Conservation (phyloP, 2,113 vertebrate species). For the Aix galericulata region DNA sequence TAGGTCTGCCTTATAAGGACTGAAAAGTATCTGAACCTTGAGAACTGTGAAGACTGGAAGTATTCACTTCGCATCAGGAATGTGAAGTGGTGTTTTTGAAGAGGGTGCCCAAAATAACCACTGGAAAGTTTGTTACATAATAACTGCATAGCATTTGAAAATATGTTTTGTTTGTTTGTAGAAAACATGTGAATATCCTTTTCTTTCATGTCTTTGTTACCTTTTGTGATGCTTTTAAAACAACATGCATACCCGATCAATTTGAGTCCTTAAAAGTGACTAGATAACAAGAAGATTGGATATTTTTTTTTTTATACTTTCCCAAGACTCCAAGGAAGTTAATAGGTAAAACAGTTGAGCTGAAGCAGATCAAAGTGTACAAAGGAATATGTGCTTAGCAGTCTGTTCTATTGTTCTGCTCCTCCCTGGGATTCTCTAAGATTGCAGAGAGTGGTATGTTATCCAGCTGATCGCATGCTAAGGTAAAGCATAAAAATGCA, state of each 20-base stretch:
- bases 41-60: constrained; percentile 14
- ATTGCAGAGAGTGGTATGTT: not conserved
- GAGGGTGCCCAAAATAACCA: not conserved
- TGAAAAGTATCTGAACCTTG: not conserved
- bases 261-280: not conserved
- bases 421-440: not conserved
- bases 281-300: not conserved
- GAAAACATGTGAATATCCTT: not conserved
- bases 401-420: not conserved
- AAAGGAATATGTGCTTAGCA: not conserved
- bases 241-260: not conserved
- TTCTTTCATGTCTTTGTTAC: not conserved
- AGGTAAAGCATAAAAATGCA: not conserved
- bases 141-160: not conserved
- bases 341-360: not conserved
- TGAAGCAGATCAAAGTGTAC: not conserved
- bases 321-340: not conserved
- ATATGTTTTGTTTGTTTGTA: not conserved
- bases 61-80: not conserved
- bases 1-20: not conserved
- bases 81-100: not conserved
- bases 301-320: not conserved
- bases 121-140: constrained; percentile 1
- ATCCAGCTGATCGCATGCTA: not conserved
- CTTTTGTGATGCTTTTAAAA: not conserved